phyloP scores from a whole-genome alignment of 2,113 vertebrate species.

The Gallinago undulata region DNA sequence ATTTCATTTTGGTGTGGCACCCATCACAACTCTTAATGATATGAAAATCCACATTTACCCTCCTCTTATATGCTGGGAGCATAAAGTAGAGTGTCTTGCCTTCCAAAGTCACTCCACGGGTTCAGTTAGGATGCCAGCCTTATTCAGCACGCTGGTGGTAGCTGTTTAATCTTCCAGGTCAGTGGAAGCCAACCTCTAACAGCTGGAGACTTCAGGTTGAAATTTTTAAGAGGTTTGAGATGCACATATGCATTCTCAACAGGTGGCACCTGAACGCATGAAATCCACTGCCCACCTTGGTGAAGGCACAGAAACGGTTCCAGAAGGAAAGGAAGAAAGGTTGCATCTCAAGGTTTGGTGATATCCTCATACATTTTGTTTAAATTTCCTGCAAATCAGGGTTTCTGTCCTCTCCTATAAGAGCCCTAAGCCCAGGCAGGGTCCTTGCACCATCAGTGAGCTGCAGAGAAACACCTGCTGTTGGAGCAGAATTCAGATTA shows the following conservation, averaged over 20 bases:
- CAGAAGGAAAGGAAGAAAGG: background rate
- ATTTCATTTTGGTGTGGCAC: background rate
- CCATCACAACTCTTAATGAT: background rate
- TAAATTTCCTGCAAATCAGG: background rate
- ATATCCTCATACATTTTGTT: background rate
- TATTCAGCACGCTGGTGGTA: background rate
- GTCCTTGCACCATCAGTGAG: background rate
- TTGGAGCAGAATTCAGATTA: background rate
- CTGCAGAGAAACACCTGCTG: background rate
- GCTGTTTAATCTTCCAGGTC: conserved; percentile 34
- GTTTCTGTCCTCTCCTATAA: background rate
- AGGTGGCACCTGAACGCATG: background rate
- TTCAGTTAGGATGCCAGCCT: conserved; percentile 2
- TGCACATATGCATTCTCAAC: background rate
- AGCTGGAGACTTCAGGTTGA: background rate
- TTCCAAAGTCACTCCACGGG: background rate
- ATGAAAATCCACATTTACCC: background rate
- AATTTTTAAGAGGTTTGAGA: conserved; percentile 26
- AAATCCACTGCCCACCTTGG: background rate
- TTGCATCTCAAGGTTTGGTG: background rate
- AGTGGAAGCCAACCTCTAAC: background rate
- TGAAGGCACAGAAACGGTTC: background rate
- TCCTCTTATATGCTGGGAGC: background rate
- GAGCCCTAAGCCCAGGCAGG: background rate
- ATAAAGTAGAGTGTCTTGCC: background rate